Base-by-base conservation (phyloP, 2,888 invertebrate species). In the Dromius quadrimaculatus region DNA sequence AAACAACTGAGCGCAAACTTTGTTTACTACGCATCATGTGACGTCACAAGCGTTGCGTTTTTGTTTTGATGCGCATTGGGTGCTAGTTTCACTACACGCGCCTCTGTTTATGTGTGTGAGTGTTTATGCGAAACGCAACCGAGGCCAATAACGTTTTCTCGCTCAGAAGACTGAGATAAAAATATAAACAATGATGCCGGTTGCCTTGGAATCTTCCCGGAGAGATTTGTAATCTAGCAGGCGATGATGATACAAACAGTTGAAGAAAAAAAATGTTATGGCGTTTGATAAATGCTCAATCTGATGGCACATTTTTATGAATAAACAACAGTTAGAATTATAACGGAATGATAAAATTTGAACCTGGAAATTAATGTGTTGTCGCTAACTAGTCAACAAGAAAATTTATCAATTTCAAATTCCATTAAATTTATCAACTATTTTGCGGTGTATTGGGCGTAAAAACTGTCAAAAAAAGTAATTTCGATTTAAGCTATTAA, bases 131-230 rank as follows among this genome's bases (percentile, higher is more conserved):
- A 65, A 65, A 65, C 65, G 50, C 36, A 22, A 15, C 8, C 65
- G 65, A 65, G 65, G 65, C 50, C 50, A 57, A 17, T 34, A 22
- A 9, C 6, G 20, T 11, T 41, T 9, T 38, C 62, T 62, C 36
- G 15, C 17, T 65, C 22, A 8, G 17, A 8, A 32, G 13, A 34
- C 19, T 20, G 47, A 32, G 62, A 62, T 62, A 62, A 62, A 62
- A 43, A 41, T 65, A 50, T 47, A 47, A 47, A 50, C 65, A 65
- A 65, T 36, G 8, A 64, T 64, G 59, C 17, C 22, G 65, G 50
- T 65, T 47, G 50, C 65, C 65, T 65, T 65, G 65, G 34, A 36
- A 50, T 50, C 34, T 13, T 17, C 20, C 45, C 50, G 50, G 2
- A 13, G 15, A 20, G 20, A n/a, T n/a, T 6, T 47, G 19, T 47